Evolutionary conservation across 1,140 invertebrate species (phyloP).

Genomic region (Drosophila triauraria): DNA sequence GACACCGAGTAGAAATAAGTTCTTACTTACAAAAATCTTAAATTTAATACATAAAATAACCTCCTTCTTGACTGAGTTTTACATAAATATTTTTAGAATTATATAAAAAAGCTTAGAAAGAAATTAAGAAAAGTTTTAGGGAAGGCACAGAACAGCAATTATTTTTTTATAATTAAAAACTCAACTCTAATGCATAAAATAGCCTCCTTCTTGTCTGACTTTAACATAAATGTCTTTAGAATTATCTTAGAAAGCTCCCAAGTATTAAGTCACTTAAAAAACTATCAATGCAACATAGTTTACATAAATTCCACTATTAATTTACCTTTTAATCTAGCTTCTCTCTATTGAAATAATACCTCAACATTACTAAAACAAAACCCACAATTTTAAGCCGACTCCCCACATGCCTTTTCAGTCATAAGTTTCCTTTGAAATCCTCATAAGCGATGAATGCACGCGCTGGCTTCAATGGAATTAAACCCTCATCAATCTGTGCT

Average conservation of each 20-base stretch:
- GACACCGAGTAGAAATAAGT: no score
- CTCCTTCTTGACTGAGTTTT: not conserved
- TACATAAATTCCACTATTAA: not conserved
- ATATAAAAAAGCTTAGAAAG: no score
- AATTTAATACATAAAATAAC: not conserved
- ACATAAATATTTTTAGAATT: not conserved
- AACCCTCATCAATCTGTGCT: not conserved
- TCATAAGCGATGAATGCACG: not conserved
- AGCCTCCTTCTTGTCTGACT: not conserved
- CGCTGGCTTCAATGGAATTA: not conserved
- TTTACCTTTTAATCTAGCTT: no score
- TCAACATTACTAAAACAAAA: not conserved
- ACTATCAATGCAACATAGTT: no score
- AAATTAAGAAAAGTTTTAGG: not conserved
- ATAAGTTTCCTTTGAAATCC: not conserved
- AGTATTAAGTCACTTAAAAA: not conserved
- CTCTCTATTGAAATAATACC: not conserved
- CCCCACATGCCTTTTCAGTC: no score
- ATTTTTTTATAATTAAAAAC: no score
- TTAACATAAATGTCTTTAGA: not conserved
- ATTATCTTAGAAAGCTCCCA: no score
- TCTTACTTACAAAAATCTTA: no score
- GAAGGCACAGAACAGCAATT: not conserved
- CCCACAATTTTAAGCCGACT: not conserved
- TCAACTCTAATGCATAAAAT: not conserved